Evolutionary conservation across 2,113 vertebrate genomes (phyloP), one percentile per base, ranked within the genome.

Genomic region (Vimba vimba): DNA sequence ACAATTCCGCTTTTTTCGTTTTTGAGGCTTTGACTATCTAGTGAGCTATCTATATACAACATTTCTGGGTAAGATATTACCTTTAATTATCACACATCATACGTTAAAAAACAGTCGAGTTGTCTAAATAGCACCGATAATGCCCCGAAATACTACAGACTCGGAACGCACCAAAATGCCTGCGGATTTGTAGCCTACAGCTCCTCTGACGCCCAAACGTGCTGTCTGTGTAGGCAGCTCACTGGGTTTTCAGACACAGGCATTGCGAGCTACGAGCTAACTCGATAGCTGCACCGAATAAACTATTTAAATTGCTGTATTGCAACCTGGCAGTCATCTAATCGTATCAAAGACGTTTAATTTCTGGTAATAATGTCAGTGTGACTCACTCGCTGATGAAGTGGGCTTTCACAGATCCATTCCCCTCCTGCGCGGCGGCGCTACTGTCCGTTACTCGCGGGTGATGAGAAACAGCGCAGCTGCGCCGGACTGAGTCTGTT

Each of bases 381-480:
- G 2, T 50, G n/a, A 81, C 79, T 81, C 39, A 81, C 79, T 66
- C 43, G 39, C 59, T 81, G 59, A 23, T 81, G 79, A 39, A 79
- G 77, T 25, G 12, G 57, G 66, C 23, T 66, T 21, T 66, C 79
- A 81, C 39, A 21, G 79, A 8, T 33, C 43, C 79, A 81, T 81
- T 17, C 12, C 77, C 66, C 79, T 23, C 39, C 79, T 33, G 13
- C 15, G n/a, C 43, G 0, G 17, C n/a, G 19, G 43, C 23, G n/a
- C 2, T 50, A n/a, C 55, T 79, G 57, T n/a, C 79, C 17, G 39
- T 81, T 64, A 66, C 60, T 66, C 60, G 79, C 9, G 30, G 79
- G 60, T 66, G 60, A 50, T 25, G 77, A 79, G 39, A 17, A 13
- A 25, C 78, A 15, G 12, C 15, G 25, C n/a, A n/a, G 25, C 60